Evolutionary conservation across 2,888 invertebrate genomes (phyloP), one percentile per base, ranked within the genome.

Genomic region (Sipunculus nudus): DNA sequence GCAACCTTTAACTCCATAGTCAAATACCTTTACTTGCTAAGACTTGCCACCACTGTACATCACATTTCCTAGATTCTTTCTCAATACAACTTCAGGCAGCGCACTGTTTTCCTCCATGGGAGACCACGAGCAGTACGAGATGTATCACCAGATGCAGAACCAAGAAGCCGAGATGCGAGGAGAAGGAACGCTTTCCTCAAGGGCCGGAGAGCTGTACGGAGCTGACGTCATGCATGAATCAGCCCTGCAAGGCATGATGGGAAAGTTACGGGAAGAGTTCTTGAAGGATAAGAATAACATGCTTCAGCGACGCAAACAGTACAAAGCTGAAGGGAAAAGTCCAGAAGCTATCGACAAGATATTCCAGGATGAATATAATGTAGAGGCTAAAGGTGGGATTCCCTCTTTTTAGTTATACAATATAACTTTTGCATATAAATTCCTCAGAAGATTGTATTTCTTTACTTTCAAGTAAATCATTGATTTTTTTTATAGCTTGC

Each of bases 211-310:
- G 4, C 53, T 78, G 31, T 61, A 71, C 5, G 76, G 76, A 1
- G 69, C 71, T 1, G 59, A 63, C n/a, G 59, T 68, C 16, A 56
- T 62, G 23, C 66, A 56, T 23, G 58, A 60, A 6, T 59, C 64
- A 13, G 71, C 73, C n/a, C 54, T 78, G 29, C 59, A 63, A 21
- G 71, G 67, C 4, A 57, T 78, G 55, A 74, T 77, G 73, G 78
- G 78, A 55, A 72, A 75, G 45, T 53, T 74, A n/a, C 39, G 23
- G 6, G 49, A 26, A 10, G 41, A 25, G 1, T 28, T 41, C 31
- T 28, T 32, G 25, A 23, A 43, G 38, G 23, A 25, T 5, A 23
- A 29, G 16, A 40, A 48, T 29, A 39, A 35, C 6, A 19, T 53
- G 48, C 32, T 47, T n/a, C 31, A 56, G 21, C 48, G 31, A 43